A percentile compares a stretch with the other conserved stretches of the same genome.
These are phyloP conservation scores for Molossus molossus DNA, from an alignment of 2,797 vertebrate species.

Conservation along the genomic window DNA sequence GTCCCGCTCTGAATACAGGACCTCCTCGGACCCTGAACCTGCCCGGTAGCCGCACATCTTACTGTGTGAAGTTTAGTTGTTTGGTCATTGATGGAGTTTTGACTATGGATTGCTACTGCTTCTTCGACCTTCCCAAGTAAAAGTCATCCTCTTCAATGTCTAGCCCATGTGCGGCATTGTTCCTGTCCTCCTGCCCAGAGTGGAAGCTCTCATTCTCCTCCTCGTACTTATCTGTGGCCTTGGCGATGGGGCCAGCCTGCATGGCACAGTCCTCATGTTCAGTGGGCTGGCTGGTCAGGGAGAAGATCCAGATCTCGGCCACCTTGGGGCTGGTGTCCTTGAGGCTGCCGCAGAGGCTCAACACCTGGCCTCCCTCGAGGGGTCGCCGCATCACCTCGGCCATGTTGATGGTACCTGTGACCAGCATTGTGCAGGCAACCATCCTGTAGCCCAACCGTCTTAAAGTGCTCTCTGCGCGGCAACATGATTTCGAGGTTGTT, in stretches of 20 bases:
- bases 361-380: constrained; percentile 95
- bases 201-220: constrained; percentile 99
- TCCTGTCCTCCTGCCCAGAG: constrained; percentile 98
- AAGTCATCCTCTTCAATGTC: constrained; percentile 98
- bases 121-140: constrained; percentile 96
- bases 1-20: constrained; percentile 76
- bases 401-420: constrained; percentile 96
- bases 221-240: constrained; percentile 97
- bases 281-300: constrained; percentile 97
- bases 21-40: constrained; percentile 98
- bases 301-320: constrained; percentile 98
- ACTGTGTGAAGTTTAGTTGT: constrained; percentile 99
- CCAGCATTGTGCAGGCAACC: constrained; percentile 89
- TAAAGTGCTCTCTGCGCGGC: constrained; percentile 95
- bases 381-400: constrained; percentile 99
- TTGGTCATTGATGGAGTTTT: constrained; percentile 93
- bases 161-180: constrained; percentile 97
- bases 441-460: constrained; percentile 97
- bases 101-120: constrained; percentile 97
- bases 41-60: constrained; percentile 96
- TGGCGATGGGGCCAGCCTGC: constrained; percentile 95
- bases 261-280: constrained; percentile 96
- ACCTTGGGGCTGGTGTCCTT: constrained; percentile 96
- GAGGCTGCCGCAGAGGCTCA: constrained; percentile 95
- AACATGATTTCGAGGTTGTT: constrained; percentile 98